Evolutionary conservation across 2,888 invertebrate genomes (phyloP).

Genomic region (Polymixis lichenea): DNA sequence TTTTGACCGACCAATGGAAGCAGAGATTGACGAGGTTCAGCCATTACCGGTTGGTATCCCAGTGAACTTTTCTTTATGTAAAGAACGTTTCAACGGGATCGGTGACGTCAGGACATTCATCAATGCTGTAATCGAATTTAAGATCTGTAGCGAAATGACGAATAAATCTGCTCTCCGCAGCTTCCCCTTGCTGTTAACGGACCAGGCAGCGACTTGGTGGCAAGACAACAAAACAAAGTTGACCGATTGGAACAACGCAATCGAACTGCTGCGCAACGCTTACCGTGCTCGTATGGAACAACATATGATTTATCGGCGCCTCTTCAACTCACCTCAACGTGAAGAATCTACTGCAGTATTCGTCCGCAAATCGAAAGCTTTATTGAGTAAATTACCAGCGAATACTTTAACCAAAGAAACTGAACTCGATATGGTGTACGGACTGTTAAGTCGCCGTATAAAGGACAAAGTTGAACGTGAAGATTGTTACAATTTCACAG

Average conservation of each 20-base stretch:
- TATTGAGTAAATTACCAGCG: constrained; percentile 23
- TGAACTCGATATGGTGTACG: constrained; percentile 36
- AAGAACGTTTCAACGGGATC: constrained; percentile 21
- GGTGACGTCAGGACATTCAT: constrained; percentile 37
- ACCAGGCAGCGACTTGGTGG: constrained; percentile 32
- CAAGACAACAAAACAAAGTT: constrained; percentile 1
- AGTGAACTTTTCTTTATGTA: constrained; percentile 25
- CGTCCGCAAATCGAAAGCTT: background rate
- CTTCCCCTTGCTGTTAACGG: constrained; percentile 28
- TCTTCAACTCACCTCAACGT: constrained; percentile 11
- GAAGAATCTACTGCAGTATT: constrained; percentile 24
- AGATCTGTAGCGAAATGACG: constrained; percentile 19
- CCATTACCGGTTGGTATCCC: background rate
- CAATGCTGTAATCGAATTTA: constrained; percentile 27
- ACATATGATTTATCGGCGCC: constrained; percentile 16
- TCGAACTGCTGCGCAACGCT: constrained; percentile 5
- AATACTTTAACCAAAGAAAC: constrained; percentile 33
- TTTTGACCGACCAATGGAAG: background rate
- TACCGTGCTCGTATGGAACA: constrained; percentile 6
- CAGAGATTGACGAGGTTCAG: background rate
- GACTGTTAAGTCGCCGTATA: constrained; percentile 26
- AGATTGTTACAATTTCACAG: constrained; percentile 15
- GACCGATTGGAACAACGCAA: constrained; percentile 24
- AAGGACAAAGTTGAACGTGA: constrained; percentile 21
- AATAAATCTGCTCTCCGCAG: constrained; percentile 33